Evolutionary conservation across 2,797 vertebrate species (phyloP).

Genomic region (Eurystomus glaucurus): DNA sequence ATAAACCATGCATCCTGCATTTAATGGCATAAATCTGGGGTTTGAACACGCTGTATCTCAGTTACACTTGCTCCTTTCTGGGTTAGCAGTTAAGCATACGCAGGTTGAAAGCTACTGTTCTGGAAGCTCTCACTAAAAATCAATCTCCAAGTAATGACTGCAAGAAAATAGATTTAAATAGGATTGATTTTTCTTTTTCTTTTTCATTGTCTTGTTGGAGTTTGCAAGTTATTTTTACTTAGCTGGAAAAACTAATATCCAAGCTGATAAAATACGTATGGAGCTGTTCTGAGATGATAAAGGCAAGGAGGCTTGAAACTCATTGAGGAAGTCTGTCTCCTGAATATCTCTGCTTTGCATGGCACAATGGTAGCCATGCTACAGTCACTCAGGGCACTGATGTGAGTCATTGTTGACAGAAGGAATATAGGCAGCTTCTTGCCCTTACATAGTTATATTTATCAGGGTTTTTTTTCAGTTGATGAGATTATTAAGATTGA

Average conservation of each 20-base stretch:
- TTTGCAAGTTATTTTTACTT: background rate
- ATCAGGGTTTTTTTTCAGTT: background rate
- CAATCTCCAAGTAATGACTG: background rate
- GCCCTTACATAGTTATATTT: background rate
- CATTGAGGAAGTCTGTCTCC: background rate
- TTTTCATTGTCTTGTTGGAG: background rate
- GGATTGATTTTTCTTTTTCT: background rate
- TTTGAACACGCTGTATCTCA: background rate
- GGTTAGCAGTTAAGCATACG: background rate
- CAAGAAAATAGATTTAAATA: background rate
- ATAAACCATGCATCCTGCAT: background rate
- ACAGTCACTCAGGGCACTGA: accelerated
- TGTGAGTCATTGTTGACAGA: background rate
- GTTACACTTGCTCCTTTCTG: background rate
- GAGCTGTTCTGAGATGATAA: background rate
- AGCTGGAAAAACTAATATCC: background rate
- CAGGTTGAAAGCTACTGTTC: background rate
- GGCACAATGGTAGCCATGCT: background rate
- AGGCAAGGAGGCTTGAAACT: background rate
- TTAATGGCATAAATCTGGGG: background rate
- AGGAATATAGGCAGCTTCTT: background rate
- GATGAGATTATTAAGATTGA: background rate
- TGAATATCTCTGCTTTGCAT: background rate
- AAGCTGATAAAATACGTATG: background rate
- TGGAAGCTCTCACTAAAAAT: background rate